Evolutionary conservation across 2,888 invertebrate species (phyloP).

Genomic region (Luffia ferchaultella): DNA sequence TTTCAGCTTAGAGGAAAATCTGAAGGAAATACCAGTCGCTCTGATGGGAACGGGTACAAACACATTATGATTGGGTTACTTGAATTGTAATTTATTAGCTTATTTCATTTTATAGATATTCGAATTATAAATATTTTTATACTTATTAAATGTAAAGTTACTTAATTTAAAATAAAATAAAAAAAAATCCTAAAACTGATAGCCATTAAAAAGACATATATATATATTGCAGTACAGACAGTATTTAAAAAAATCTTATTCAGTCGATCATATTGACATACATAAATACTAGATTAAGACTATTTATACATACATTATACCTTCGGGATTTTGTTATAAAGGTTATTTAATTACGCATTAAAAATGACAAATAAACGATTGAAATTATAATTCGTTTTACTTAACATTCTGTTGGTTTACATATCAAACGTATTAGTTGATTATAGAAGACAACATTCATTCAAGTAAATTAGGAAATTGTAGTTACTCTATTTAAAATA

Average conservation of each 20-base stretch:
- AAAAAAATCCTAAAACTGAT: background rate
- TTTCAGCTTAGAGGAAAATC: no score
- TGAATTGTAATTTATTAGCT: slow-evolving; percentile 33
- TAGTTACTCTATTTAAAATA: no score
- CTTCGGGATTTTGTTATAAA: slow-evolving; percentile 58
- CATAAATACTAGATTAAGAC: slow-evolving; percentile 50
- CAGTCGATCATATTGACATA: slow-evolving; percentile 42
- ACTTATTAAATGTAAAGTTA: slow-evolving; percentile 21
- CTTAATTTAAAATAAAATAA: background rate
- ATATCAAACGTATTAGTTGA: no score
- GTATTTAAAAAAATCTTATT: slow-evolving; percentile 29
- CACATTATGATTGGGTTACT: slow-evolving; percentile 43
- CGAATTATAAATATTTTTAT: slow-evolving; percentile 57
- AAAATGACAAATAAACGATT: slow-evolving; percentile 52
- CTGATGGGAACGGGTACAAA: slow-evolving; percentile 59
- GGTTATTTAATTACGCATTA: slow-evolving; percentile 56
- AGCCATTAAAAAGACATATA: background rate
- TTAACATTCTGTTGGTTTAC: no score
- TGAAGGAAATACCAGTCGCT: slow-evolving; percentile 47
- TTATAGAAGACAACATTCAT: no score
- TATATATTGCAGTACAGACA: background rate
- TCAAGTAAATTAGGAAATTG: no score
- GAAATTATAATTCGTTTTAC: no score
- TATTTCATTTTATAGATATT: slow-evolving; percentile 39
- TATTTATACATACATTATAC: slow-evolving; percentile 53